Evolutionary conservation across 2,797 vertebrate genomes (phyloP), one percentile per base, ranked within the genome.

Genomic region (Sebastes minor): DNA sequence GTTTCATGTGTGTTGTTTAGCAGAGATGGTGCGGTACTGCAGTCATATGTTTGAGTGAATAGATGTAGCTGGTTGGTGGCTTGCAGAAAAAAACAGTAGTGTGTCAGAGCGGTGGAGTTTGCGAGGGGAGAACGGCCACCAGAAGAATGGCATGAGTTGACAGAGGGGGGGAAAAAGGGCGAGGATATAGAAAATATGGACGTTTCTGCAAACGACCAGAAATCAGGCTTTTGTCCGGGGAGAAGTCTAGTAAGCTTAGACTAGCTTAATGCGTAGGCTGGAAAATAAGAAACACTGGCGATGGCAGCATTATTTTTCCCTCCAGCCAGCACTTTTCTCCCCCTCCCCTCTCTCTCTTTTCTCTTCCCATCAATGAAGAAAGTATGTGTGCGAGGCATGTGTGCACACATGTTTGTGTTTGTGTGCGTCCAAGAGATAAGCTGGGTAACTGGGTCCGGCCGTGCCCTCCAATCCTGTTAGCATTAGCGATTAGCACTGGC

Each of bases 391-490:
- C 7, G 9, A 35, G 33, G 22, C 33, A 69, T 56, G 46, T 77
- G 56, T 55, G 13, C 28, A 27, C 46, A 16, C 27, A 6, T 27
- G 53, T 70, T 69, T 61, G 46, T 79, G 49, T 57, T 38, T 57
- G 33, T 69, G 73, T 69, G 83, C 22, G 72, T 42, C 56, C 35
- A 55, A 56, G 73, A 92, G 93, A 93, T 92, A 93, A 94, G 91
- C 91, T 75, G 83, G 64, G 88, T 87, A 86, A 91, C 91, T 87
- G 84, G 87, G 87, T 91, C 89, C 80, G 8, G 88, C 88, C 76
- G 59, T 88, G 88, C 68, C 71, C 91, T 90, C 84, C 91, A 94
- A 94, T 94, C 94, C 94, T 94, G 94, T 94, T 94, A 93, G 90
- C 87, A 89, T 91, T 93, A 88, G 91, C 73, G 92, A 93, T 93